Percentiles rank a stretch among this genome's conserved stretches.
Conservation (phyloP, 2,113 vertebrate genomes). For the Montifringilla adamsi region DNA sequence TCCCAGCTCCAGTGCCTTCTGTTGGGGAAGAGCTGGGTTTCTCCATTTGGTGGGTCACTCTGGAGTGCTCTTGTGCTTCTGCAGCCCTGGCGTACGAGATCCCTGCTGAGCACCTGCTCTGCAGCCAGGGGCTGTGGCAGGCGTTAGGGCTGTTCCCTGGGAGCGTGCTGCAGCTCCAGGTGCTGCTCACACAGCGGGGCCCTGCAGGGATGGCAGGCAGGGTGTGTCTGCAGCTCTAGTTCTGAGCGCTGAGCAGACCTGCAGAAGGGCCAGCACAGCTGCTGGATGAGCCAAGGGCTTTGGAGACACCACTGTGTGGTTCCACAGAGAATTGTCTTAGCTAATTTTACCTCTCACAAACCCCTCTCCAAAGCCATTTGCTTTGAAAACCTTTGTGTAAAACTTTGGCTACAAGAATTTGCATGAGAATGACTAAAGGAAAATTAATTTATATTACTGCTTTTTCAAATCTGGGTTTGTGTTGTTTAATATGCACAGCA, state of each 20-base stretch:
- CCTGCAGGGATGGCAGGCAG: not conserved
- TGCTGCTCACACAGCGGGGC: rapidly evolving
- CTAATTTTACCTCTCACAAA: not conserved
- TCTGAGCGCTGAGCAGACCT: not conserved
- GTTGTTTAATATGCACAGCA: not conserved
- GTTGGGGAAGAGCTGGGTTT: not conserved
- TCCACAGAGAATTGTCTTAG: not conserved
- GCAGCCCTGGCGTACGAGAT: not conserved
- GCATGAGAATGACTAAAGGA: not conserved
- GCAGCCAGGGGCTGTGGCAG: not conserved
- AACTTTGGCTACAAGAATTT: not conserved
- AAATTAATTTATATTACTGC: not conserved
- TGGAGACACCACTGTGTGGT: not conserved
- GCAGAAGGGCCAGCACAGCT: not conserved
- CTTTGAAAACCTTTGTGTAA: not conserved
- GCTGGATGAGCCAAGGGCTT: not conserved
- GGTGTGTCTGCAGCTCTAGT: not conserved
- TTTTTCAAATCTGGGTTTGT: not conserved
- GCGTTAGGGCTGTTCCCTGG: not conserved
- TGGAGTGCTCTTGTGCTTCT: not conserved
- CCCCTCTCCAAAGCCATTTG: not conserved
- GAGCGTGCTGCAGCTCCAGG: not conserved
- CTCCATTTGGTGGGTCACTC: not conserved
- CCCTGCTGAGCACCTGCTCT: not conserved
- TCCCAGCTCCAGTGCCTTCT: not conserved